Percentiles rank a stretch among this genome's conserved stretches.
Evolutionary conservation across 1,140 invertebrate genomes (phyloP).

Genomic region (Platyura marginata): DNA sequence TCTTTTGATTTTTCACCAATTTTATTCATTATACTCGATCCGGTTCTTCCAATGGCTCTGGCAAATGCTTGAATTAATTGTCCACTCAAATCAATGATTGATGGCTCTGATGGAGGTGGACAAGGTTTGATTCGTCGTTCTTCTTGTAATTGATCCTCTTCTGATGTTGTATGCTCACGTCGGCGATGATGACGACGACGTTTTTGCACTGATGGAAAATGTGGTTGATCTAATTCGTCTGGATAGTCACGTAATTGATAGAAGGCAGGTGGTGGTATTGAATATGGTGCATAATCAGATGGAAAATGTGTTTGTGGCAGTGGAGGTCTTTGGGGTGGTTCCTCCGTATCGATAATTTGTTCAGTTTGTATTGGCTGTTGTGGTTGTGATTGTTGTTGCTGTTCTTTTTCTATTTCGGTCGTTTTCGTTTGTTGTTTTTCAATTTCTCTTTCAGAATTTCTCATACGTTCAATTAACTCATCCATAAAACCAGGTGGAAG

Average conservation of each 20-base stretch:
- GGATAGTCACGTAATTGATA: slow-evolving; percentile 24
- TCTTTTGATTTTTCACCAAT: slow-evolving; percentile 35
- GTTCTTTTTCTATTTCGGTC: too few species aligned
- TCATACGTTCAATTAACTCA: slow-evolving; percentile 30
- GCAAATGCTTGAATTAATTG: slow-evolving; percentile 46
- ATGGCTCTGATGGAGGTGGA: slow-evolving; percentile 24
- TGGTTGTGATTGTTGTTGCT: slow-evolving; percentile 5
- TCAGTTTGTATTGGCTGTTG: slow-evolving; percentile 7
- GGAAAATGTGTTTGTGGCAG: slow-evolving; percentile 29
- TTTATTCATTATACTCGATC: slow-evolving; percentile 42
- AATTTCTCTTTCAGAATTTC: slow-evolving; percentile 11
- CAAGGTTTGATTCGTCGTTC: slow-evolving; percentile 23
- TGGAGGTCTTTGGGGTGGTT: slow-evolving; percentile 32
- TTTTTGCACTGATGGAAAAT: slow-evolving; percentile 15
- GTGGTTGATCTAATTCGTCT: slow-evolving; percentile 14
- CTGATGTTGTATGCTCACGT: slow-evolving; percentile 26
- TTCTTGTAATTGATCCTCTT: slow-evolving; percentile 22
- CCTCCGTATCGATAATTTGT: slow-evolving; percentile 12
- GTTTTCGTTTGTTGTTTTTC: slow-evolving; percentile 14
- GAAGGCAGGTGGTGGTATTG: slow-evolving; percentile 21
- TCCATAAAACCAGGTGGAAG: slow-evolving; percentile 40
- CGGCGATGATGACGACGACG: slow-evolving; percentile 9
- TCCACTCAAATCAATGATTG: slow-evolving; percentile 38
- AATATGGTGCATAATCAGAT: slow-evolving; percentile 33
- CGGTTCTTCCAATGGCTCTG: slow-evolving; percentile 35